These are phyloP conservation scores for Ramphastos sulfuratus DNA, from an alignment of 2,113 vertebrate species.

Conservation along the genomic window DNA sequence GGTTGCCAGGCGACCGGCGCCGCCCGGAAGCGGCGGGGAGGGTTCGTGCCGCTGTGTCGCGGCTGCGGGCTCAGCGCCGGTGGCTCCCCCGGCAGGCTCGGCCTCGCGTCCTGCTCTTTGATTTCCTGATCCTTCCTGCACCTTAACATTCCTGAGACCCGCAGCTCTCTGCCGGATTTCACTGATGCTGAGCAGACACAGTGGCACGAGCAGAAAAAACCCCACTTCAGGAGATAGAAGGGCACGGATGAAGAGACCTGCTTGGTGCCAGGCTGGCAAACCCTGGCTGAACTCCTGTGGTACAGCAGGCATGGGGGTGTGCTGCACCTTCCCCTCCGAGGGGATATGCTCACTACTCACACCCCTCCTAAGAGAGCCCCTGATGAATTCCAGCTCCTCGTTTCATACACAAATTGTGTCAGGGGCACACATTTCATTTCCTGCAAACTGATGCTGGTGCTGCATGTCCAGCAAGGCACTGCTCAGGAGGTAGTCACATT, in stretches of 20 bases:
- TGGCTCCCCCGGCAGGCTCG: neutral
- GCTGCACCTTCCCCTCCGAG: neutral
- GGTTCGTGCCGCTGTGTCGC: fast-evolving
- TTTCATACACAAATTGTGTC: neutral
- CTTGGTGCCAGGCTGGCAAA: neutral
- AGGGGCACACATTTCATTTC: neutral
- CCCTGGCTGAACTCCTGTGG: neutral
- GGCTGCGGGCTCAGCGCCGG: neutral
- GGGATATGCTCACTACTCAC: neutral
- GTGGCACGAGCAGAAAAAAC: neutral
- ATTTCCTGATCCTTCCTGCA: neutral
- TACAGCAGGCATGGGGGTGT: neutral
- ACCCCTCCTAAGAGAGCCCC: fast-evolving
- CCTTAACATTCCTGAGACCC: neutral
- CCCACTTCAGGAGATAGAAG: neutral
- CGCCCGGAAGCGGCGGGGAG: neutral
- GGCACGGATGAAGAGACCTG: neutral
- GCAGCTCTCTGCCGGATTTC: neutral
- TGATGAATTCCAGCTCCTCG: neutral
- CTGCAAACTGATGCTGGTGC: neutral
- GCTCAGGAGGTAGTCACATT: neutral
- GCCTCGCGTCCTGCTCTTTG: neutral
- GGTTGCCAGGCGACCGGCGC: constrained; percentile 25
- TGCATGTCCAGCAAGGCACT: fast-evolving
- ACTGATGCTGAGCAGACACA: neutral